These are phyloP conservation scores for Acanthisitta chloris DNA, from an alignment of 2,113 vertebrate species.

Conservation along the genomic window DNA sequence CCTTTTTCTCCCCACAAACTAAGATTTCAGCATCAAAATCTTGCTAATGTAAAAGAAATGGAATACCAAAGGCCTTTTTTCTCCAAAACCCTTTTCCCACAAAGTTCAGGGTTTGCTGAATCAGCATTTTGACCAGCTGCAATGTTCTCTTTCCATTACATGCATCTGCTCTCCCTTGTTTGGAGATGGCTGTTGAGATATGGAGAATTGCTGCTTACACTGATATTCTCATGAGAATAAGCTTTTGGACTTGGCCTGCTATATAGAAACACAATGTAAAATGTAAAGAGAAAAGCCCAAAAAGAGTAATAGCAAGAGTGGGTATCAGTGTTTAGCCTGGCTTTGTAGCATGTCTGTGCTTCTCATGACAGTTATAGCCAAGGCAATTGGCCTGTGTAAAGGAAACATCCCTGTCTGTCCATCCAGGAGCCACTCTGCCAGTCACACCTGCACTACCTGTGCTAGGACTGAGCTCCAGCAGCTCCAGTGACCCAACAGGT, in stretches of 20 bases:
- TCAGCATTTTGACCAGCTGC: neutral
- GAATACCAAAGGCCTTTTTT: neutral
- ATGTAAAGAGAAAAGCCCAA: neutral
- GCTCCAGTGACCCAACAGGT: too few species aligned
- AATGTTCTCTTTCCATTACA: fast-evolving
- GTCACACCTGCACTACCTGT: too few species aligned
- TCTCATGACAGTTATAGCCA: neutral
- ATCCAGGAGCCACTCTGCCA: too few species aligned
- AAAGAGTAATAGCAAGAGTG: neutral
- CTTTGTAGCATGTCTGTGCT: neutral
- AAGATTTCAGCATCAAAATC: neutral
- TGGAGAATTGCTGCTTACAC: fast-evolving
- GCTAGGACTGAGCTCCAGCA: too few species aligned
- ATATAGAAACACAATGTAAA: neutral
- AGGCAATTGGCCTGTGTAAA: neutral
- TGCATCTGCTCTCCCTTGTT: neutral
- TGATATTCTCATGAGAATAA: neutral
- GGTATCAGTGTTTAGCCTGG: neutral
- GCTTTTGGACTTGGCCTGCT: neutral
- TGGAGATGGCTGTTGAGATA: neutral
- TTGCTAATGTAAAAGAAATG: neutral
- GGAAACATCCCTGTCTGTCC: too few species aligned
- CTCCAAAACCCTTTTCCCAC: neutral
- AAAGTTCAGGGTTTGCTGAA: neutral
- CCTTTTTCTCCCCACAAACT: neutral